Base-by-base conservation (phyloP, 2,888 invertebrate genomes). In the Tenthredo notha region DNA sequence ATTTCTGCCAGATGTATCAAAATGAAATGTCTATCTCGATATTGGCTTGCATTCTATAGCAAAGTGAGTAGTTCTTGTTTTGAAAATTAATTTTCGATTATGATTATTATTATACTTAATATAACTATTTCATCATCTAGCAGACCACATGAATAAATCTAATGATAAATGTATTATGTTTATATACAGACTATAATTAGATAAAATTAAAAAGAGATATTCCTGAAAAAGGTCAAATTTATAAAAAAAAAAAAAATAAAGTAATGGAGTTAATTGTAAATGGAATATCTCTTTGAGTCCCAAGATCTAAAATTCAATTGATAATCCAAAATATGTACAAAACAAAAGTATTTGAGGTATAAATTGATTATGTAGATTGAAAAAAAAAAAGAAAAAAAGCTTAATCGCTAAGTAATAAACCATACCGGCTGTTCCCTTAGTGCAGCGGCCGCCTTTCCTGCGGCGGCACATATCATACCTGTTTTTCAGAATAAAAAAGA, bases 391-490 rank as follows among this genome's bases (percentile, higher is more conserved):
- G n/a, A n/a, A 87, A 85, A 86, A 87, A 91, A 91, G 90, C 91
- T 90, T 91, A 90, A 91, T 91, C 91, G 89, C 91, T 90, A 91
- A 91, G 87, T 91, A 91, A 92, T 91, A 91, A 91, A 93, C 95
- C 96, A 97, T 98, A 98, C 98, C 98, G 95, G 98, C 98, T 94
- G 98, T 98, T 96, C 98, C 98, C 96, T 98, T 98, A 94, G 98
- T 98, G 96, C 98, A 98, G 95, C 98, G 97, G 94, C 98, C 98
- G 95, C 98, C 98, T 96, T 98, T 98, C 95, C 98, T 96, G 94
- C 98, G 96, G 93, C 98, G 97, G 96, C 98, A 98, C 98, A 98
- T 98, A 96, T 98, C 98, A 95, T 98, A 98, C 97, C 98, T 98
- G 97, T 95, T 94, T 95, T 94, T 88, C 89, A 91, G 90, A 90